phyloP scores from a whole-genome alignment of 2,888 invertebrate species.

The Rhorus exstirpatorius region DNA sequence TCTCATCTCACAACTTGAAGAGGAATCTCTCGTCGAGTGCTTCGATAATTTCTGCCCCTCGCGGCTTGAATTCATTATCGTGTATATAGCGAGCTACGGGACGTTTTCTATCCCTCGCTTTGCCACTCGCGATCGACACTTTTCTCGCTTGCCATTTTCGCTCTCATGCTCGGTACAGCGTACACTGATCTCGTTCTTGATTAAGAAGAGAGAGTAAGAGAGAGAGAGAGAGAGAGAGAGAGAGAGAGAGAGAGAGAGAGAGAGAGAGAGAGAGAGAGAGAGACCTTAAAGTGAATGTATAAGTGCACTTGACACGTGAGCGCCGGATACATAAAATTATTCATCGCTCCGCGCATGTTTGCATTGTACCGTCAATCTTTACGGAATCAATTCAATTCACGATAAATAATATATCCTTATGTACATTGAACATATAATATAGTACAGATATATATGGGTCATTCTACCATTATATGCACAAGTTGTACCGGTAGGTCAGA shows the following conservation, averaged over 20 bases:
- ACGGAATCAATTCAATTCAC: slow-evolving; percentile 56
- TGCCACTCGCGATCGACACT: slow-evolving; percentile 49
- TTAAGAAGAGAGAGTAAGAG: background rate
- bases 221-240: background rate
- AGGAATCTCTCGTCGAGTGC: slow-evolving; percentile 65
- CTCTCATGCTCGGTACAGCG: background rate
- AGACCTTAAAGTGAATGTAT: too few species aligned
- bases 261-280: background rate
- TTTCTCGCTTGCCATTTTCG: slow-evolving; percentile 45
- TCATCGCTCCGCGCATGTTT: slow-evolving; percentile 45
- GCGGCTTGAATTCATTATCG: slow-evolving; percentile 75
- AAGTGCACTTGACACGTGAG: slow-evolving; percentile 45
- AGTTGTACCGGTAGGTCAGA: too few species aligned
- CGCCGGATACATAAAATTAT: slow-evolving; percentile 58
- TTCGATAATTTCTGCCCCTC: slow-evolving; percentile 71
- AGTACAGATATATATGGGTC: too few species aligned
- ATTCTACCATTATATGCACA: too few species aligned
- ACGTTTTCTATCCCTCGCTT: slow-evolving; percentile 47
- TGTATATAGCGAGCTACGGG: slow-evolving; percentile 48
- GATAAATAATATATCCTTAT: too few species aligned
- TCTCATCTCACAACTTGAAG: slow-evolving; percentile 12
- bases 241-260: background rate
- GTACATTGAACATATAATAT: too few species aligned
- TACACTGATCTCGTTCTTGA: slow-evolving; percentile 7
- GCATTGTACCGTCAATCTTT: slow-evolving; percentile 59